Percentiles rank a stretch among this genome's conserved stretches.
Conservation (phyloP, 2,888 invertebrate genomes). For the Spodoptera littoralis region DNA sequence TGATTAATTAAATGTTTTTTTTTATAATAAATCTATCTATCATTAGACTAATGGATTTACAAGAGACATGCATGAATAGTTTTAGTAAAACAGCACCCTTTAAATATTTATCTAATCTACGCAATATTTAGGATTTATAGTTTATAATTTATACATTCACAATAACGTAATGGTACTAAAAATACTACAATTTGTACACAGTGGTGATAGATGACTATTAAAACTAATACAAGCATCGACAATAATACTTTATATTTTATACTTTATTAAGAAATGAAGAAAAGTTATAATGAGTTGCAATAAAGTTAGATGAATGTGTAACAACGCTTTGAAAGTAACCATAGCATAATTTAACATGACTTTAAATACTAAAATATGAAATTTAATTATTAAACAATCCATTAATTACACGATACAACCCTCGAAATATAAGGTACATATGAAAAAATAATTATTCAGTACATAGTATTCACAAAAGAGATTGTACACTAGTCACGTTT, state of each 20-base stretch:
- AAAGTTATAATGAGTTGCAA: conserved; percentile 10
- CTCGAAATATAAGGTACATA: conserved; percentile 29
- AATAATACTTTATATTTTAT: conserved; percentile 44
- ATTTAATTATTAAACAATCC: conserved; percentile 18
- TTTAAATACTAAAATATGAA: conserved; percentile 1
- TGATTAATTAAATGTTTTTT: too few relatives aligned
- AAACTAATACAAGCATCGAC: conserved; percentile 12
- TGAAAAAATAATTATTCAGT: conserved; percentile 4
- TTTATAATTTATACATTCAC: conserved; percentile 9
- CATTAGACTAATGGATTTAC: conserved; percentile 8
- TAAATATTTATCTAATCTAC: conserved; percentile 24
- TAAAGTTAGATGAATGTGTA: conserved; percentile 7
- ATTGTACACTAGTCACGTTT: too few relatives aligned
- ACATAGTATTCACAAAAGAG: conserved; percentile 5
- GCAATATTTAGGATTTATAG: conserved; percentile 15
- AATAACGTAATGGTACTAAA: conserved; percentile 6
- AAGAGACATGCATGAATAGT: conserved; percentile 22
- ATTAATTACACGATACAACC: conserved; percentile 30
- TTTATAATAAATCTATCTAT: background rate
- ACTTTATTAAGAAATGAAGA: conserved; percentile 10
- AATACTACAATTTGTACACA: conserved; percentile 43
- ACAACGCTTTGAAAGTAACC: too few relatives aligned
- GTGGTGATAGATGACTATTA: conserved; percentile 41
- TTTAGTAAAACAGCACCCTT: conserved; percentile 26
- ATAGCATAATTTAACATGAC: background rate